phyloP scores from a whole-genome alignment of 2,113 vertebrate genomes.

The Ciconia stormi region DNA sequence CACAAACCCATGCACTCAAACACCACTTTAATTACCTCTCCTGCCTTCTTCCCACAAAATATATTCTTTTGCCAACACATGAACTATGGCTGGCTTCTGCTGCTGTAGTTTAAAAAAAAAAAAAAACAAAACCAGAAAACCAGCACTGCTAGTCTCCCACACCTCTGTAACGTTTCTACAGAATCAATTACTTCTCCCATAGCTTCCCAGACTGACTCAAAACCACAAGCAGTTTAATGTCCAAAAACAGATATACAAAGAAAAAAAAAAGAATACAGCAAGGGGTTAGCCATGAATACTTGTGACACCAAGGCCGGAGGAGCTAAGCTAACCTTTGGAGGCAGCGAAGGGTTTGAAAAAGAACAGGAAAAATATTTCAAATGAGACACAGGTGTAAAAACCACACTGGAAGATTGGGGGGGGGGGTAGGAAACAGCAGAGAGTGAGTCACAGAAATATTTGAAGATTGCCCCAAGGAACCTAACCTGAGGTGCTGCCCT shows the following conservation, averaged over 20 bases:
- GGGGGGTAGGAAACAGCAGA: neutral
- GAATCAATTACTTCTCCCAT: neutral
- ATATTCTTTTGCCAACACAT: fast-evolving
- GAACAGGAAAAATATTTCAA: neutral
- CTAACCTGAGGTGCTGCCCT: neutral
- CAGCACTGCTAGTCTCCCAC: neutral
- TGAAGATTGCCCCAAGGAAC: neutral
- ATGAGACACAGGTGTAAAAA: neutral
- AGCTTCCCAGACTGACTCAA: neutral
- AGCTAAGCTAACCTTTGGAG: neutral
- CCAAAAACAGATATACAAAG: neutral
- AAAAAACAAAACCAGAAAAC: neutral
- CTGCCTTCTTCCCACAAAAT: neutral
- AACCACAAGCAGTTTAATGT: neutral
- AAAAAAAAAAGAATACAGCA: neutral
- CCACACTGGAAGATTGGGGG: fast-evolving
- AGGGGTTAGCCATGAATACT: neutral
- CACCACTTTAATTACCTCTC: neutral
- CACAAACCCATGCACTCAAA: neutral
- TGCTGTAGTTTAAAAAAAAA: neutral
- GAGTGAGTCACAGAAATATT: neutral
- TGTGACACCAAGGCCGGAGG: neutral
- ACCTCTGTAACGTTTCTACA: neutral
- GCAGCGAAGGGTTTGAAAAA: neutral
- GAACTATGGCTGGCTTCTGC: neutral